A percentile compares a stretch with the other conserved stretches of the same genome.
Evolutionary conservation across 1,140 invertebrate species (phyloP).

Genomic region (Lordiphosa collinella): DNA sequence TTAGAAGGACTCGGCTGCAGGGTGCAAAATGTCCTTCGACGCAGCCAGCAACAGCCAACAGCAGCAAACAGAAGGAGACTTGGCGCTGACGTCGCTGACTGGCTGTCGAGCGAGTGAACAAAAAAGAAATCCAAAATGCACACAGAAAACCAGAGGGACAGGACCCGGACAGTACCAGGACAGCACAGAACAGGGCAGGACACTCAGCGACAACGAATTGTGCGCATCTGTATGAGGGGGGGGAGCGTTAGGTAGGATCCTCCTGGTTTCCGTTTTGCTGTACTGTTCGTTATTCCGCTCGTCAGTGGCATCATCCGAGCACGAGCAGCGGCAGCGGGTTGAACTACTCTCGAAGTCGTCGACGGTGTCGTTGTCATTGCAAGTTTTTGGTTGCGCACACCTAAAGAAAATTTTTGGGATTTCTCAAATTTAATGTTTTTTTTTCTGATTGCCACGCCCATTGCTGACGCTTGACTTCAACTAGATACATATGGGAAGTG

Average conservation of each 20-base stretch:
- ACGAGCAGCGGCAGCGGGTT: constrained; percentile 13
- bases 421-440: too few relatives aligned
- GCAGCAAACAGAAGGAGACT: constrained; percentile 21
- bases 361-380: constrained; percentile 44
- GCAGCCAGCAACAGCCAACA: constrained; percentile 40
- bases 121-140: constrained; percentile 74
- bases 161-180: constrained; percentile 21
- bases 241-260: constrained; percentile 15
- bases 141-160: constrained; percentile 42
- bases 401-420: neutral
- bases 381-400: constrained; percentile 27
- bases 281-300: constrained; percentile 31
- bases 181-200: constrained; percentile 36
- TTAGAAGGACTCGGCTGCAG: constrained; percentile 59
- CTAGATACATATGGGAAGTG: too few relatives aligned
- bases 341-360: constrained; percentile 38
- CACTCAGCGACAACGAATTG: constrained; percentile 39
- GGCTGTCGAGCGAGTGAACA: constrained; percentile 64
- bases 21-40: constrained; percentile 59
- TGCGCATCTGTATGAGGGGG: neutral
- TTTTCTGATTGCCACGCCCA: too few relatives aligned
- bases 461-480: too few relatives aligned
- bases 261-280: constrained; percentile 33
- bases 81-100: constrained; percentile 67
- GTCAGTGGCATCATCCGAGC: constrained; percentile 54